Evolutionary conservation across 2,888 invertebrate species (phyloP), one percentile per base, ranked within the genome.

Genomic region (Buathra laborator): DNA sequence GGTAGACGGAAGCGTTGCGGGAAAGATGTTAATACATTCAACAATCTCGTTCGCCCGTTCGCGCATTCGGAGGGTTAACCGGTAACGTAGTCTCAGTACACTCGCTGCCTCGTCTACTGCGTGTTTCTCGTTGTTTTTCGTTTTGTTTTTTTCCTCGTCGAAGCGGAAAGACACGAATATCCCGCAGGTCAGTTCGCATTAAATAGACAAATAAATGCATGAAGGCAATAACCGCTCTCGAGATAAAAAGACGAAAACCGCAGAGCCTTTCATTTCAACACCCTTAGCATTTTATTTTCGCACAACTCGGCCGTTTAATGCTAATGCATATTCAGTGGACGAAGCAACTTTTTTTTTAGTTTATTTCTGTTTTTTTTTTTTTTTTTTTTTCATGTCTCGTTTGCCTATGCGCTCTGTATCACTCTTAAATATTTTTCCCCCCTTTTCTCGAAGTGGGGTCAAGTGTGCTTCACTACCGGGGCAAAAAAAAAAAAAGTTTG

Each of bases 11-110:
- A 74, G 48, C 46, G 48, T 70, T 53, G 64, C 46, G 46, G 66
- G 51, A 37, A 64, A 82, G 84, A 81, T 74, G 81, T 83, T 86
- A 86, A 86, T 86, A 77, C 46, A 44, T 79, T 71, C 79, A 78
- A 86, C 70, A 86, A 84, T 82, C 74, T 74, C 70, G 68, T 32
- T 43, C 59, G 70, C 32, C 59, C 51, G 51, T 51, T 12, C 4
- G 51, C 51, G 43, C 32, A 19, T 43, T 56, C 56, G 48, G 51
- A 71, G 44, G 67, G 72, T 70, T 75, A 44, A 68, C 19, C 75
- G 37, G 6, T 70, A 24, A 16, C 53, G 32, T 24, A 43, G 19
- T 56, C 56, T 77, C 72, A 77, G 77, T 82, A 44, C 71, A 14
- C 46, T 67, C 46, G 37, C 53, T 24, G 72, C 44, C 51, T 19